phyloP scores from a whole-genome alignment of 2,888 invertebrate species.

The Parelbella ahira region DNA sequence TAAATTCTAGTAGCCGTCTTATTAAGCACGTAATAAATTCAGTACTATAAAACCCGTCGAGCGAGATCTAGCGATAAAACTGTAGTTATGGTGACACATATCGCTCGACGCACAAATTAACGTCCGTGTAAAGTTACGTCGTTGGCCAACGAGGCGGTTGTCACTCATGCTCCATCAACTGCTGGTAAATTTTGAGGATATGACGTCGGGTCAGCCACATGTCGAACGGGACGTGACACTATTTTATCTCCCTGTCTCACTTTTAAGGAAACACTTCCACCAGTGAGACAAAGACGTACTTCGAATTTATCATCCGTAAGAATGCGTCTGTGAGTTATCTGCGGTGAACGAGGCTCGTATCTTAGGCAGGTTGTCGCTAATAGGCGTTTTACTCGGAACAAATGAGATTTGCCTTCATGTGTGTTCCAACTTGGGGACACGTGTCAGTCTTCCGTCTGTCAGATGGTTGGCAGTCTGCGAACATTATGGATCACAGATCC shows the following conservation, averaged over 20 bases:
- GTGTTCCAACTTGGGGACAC: constrained; percentile 63
- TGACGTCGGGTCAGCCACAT: constrained; percentile 76
- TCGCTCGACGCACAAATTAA: constrained; percentile 68
- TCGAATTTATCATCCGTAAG: constrained; percentile 52
- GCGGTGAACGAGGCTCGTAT: constrained; percentile 61
- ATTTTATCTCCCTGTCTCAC: constrained; percentile 70
- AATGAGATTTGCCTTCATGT: constrained; percentile 66
- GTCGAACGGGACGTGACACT: constrained; percentile 67
- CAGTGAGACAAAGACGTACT: constrained; percentile 69
- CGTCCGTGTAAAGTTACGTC: constrained; percentile 73
- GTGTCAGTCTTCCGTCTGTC: constrained; percentile 60
- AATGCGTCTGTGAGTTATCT: constrained; percentile 66
- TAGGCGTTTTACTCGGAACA: constrained; percentile 72
- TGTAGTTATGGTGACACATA: constrained; percentile 56
- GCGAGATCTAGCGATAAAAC: constrained; percentile 63
- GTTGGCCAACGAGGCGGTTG: constrained; percentile 56
- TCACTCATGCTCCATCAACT: constrained; percentile 81
- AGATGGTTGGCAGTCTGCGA: constrained; percentile 50
- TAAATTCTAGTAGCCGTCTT: constrained; percentile 69
- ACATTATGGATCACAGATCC: constrained; percentile 53
- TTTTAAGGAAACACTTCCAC: constrained; percentile 55
- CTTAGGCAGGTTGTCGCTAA: constrained; percentile 76
- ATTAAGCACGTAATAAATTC: constrained; percentile 64
- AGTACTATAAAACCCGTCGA: constrained; percentile 56
- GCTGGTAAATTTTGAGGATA: constrained; percentile 71